Base-by-base conservation (phyloP, 1,140 invertebrate genomes). In the Halyomorpha halys region DNA sequence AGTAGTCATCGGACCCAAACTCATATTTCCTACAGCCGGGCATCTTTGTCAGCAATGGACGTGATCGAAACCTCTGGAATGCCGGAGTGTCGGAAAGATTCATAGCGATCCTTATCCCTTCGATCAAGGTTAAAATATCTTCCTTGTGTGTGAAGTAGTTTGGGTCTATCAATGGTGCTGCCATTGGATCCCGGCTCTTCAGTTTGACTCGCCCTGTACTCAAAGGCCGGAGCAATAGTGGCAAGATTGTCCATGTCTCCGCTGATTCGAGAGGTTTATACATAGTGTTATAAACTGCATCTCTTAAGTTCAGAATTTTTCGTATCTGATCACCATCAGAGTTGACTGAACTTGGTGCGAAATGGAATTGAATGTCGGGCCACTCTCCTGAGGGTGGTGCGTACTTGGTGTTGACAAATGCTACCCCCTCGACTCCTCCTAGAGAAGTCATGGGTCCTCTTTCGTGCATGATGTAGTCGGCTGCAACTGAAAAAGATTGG, bases 281-380 rank as follows among this genome's bases (percentile, higher is more conserved):
- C 61, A 91, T 85, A 0, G 86, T 87, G 66, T 91, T 89, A 70
- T 86, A 93, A 3, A 92, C 84, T 34, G 83, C 82, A 69, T 93
- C 88, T 1, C 83, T 75, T 15, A 94, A 72, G 53, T 87, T 89
- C 1, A 86, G 74, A 27, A 90, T 88, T 70, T 85, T 86, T 23
- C 82, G 76, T 16, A 89, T 86, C 59, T 86, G 82, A 30, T 87
- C 84, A 0, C 87, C 87, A 68, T 91, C 89, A 0, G 88, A 90
- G 69, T 86, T 89, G 0, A 91, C 80, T 0, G 86, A 90, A 70
- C 85, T 88, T 0, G 89, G 86, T 0, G 86, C 83, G 70, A 93
- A 90, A 69, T 91, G 89, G 68, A 91, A 91, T 70, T 94, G 90
- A 27, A 93, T 81, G 68, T 94, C 90, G 0, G 90, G 90, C 82